Base-by-base conservation (phyloP, 2,113 vertebrate species). In the Helogale parvula region DNA sequence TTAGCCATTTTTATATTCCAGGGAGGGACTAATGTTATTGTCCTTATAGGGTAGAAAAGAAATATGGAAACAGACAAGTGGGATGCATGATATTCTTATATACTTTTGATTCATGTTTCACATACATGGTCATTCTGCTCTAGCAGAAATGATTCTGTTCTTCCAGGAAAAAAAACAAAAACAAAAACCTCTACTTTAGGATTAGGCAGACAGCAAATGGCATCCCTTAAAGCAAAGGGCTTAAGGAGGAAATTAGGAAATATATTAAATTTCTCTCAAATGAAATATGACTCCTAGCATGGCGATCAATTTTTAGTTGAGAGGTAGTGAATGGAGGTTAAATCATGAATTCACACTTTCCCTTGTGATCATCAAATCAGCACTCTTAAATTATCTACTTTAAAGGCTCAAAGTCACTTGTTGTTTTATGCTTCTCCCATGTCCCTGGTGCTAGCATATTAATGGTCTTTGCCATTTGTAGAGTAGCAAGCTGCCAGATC, bases 391-490 rank as follows among this genome's bases (percentile, higher is more conserved):
- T 98, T 97, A 93, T 96, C 96, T 97, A 94, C 83, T 97, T 98
- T 96, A 97, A 98, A 97, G 83, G 27, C 94, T 96, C 41, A 91
- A 90, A 94, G 93, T 96, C 83, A 90, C 92, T 98, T 98, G 97
- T 98, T 98, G 97, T 98, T 98, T 94, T 98, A 96, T 80, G 35
- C 96, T 96, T 96, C 17, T 57, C 77, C 90, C 88, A 29, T 96
- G 87, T 90, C 98, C 92, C 92, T 71, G 80, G 96, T 97, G 96
- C 96, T 97, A 97, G 88, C 94, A 92, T 97, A 98, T 98, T 98
- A 98, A 98, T 98, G 93, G 93, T 97, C 94, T 98, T 98, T 98
- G 96, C 88, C 95, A 98, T 98, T 98, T 98, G 95, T 98, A 96
- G 98, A 97, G 94, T 97, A 98, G 97, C 97, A 35, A 60, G 94